Evolutionary conservation across 2,797 vertebrate genomes (phyloP).

Genomic region (Australoheros facetus): DNA sequence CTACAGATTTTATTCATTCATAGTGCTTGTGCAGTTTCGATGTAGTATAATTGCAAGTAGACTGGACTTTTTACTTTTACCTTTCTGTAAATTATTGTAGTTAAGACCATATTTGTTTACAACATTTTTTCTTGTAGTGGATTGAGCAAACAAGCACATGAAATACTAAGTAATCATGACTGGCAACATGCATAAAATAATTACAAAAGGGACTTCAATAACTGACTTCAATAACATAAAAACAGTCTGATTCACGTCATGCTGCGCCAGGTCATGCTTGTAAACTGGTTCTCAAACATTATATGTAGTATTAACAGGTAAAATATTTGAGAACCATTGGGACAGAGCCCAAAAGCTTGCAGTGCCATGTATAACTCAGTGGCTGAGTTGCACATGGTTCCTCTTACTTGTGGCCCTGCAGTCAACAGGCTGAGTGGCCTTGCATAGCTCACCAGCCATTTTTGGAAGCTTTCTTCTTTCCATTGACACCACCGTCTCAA

Average conservation of each 20-base stretch:
- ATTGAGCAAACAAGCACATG: too few species aligned
- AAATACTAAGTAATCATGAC: background rate
- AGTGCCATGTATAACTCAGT: conserved; percentile 6
- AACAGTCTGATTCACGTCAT: conserved; percentile 19
- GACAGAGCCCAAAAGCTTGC: conserved; percentile 24
- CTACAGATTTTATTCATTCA: too few species aligned
- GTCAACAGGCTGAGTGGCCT: conserved; percentile 36
- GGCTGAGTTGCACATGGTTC: conserved; percentile 49
- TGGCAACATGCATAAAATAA: background rate
- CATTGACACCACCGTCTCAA: background rate
- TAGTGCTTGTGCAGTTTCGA: too few species aligned
- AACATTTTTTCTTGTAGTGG: too few species aligned
- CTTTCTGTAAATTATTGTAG: too few species aligned
- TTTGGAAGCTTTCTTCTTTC: conserved; percentile 41
- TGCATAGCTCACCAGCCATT: conserved; percentile 48
- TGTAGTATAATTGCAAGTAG: too few species aligned
- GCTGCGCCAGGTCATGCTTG: too few species aligned
- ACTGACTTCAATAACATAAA: conserved; percentile 15
- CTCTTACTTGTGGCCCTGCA: conserved; percentile 31
- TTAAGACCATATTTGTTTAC: too few species aligned
- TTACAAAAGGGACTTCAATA: background rate
- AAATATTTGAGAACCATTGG: too few species aligned
- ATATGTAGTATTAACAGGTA: too few species aligned
- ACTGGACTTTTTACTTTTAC: too few species aligned
- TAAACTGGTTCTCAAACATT: too few species aligned